Percentiles rank a stretch among this genome's conserved stretches.
These are phyloP conservation scores for Plectrocnemia conspersa DNA, from an alignment of 1,140 invertebrate species.

Conservation along the genomic window DNA sequence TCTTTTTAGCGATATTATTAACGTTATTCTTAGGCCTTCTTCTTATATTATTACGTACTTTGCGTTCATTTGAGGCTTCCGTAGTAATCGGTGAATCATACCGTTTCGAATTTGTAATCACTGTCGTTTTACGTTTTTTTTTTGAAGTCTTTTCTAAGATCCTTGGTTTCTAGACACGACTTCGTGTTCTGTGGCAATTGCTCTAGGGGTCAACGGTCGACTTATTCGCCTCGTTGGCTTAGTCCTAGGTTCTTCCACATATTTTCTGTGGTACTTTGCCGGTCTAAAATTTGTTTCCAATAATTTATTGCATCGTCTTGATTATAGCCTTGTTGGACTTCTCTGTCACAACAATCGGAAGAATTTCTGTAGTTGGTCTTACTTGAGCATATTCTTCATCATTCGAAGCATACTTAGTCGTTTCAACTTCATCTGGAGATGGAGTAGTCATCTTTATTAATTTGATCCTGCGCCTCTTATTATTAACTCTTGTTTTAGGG, in stretches of 20 bases:
- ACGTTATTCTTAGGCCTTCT: too few relatives aligned
- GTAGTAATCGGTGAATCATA: constrained; percentile 20
- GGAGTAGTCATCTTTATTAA: too few relatives aligned
- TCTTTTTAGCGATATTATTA: not conserved
- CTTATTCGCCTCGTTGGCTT: constrained; percentile 3
- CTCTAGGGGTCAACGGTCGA: not conserved
- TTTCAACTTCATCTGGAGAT: too few relatives aligned
- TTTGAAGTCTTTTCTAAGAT: constrained; percentile 36
- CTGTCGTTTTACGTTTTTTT: constrained; percentile 32
- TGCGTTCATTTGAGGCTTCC: constrained; percentile 6
- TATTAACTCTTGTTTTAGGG: too few relatives aligned
- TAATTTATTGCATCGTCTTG: constrained; percentile 18
- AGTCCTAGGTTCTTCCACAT: too few relatives aligned
- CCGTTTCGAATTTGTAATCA: constrained; percentile 34
- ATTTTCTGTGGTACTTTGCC: constrained; percentile 38
- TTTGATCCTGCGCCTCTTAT: too few relatives aligned
- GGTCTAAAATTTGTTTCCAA: constrained; percentile 38
- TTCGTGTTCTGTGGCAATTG: constrained; percentile 8
- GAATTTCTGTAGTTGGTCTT: too few relatives aligned
- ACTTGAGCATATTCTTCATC: too few relatives aligned
- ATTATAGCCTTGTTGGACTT: too few relatives aligned
- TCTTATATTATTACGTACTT: constrained; percentile 1
- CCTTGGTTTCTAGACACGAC: constrained; percentile 24
- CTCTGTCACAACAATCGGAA: too few relatives aligned
- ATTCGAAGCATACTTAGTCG: too few relatives aligned